phyloP scores from a whole-genome alignment of 2,888 invertebrate species.

The Noctua comes region DNA sequence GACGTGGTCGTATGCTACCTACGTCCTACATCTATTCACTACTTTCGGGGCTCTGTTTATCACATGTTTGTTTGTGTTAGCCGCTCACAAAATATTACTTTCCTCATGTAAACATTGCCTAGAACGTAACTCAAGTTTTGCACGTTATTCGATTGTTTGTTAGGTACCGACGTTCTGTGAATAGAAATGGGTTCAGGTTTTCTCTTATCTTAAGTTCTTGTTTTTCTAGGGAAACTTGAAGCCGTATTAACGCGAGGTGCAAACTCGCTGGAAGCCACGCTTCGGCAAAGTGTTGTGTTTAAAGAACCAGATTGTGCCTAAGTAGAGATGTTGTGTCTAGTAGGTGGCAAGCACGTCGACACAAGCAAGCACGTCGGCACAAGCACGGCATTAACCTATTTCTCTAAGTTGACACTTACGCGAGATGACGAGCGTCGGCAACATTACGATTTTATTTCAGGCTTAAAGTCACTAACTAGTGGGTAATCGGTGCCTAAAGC shows the following conservation, averaged over 20 bases:
- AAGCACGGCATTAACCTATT: slow-evolving; percentile 60
- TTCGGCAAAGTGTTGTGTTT: slow-evolving; percentile 52
- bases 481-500: slow-evolving; percentile 30
- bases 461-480: slow-evolving; percentile 25
- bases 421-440: slow-evolving; percentile 31
- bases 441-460: slow-evolving; percentile 44
- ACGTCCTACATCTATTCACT: slow-evolving; percentile 34
- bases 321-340: slow-evolving; percentile 39
- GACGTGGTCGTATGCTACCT: slow-evolving; percentile 52
- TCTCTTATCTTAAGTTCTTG: slow-evolving; percentile 38
- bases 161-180: slow-evolving; percentile 49
- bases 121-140: slow-evolving; percentile 50
- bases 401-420: slow-evolving; percentile 43
- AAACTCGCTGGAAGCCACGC: slow-evolving; percentile 25
- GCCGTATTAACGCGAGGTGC: slow-evolving; percentile 33
- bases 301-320: slow-evolving; percentile 55
- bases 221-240: slow-evolving; percentile 54
- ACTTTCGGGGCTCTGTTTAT: slow-evolving; percentile 52
- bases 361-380: slow-evolving; percentile 39
- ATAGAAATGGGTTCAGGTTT: slow-evolving; percentile 44
- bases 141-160: slow-evolving; percentile 61
- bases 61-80: slow-evolving; percentile 57
- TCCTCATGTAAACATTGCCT: slow-evolving; percentile 52
- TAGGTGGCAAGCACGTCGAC: slow-evolving; percentile 27
- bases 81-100: slow-evolving; percentile 54